Evolutionary conservation across 2,797 vertebrate genomes (phyloP).

Genomic region (Sparus aurata): DNA sequence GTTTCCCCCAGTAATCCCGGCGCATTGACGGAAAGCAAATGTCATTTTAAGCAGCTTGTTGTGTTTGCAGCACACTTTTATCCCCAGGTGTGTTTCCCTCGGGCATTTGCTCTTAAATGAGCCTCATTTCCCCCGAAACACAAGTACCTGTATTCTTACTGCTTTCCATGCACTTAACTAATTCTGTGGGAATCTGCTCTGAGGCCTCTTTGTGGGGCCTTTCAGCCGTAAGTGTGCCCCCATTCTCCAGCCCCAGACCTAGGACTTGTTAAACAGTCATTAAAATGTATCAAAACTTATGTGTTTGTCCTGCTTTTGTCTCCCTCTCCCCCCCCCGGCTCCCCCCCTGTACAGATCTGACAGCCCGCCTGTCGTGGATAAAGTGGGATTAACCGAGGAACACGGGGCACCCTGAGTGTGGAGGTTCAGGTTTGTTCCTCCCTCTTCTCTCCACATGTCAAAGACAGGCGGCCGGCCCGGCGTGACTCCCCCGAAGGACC

Average conservation of each 20-base stretch:
- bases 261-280: constrained; percentile 79
- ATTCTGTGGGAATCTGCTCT: constrained; percentile 70
- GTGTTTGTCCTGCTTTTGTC: constrained; percentile 78
- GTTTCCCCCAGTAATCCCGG: constrained; percentile 36
- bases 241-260: constrained; percentile 55
- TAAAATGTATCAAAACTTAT: constrained; percentile 81
- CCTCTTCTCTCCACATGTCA: constrained; percentile 58
- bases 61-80: constrained; percentile 64
- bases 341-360: constrained; percentile 85
- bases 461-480: constrained; percentile 50
- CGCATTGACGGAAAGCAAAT: constrained; percentile 30
- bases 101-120: constrained; percentile 57
- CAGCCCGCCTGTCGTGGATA: constrained; percentile 91
- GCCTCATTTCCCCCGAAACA: constrained; percentile 57
- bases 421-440: constrained; percentile 37
- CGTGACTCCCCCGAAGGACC: constrained; percentile 35
- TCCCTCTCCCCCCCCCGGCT: constrained; percentile 22
- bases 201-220: constrained; percentile 46
- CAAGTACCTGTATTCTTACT: constrained; percentile 58
- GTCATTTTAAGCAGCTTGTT: constrained; percentile 50
- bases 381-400: constrained; percentile 90
- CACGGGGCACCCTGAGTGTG: constrained; percentile 42
- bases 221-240: constrained; percentile 61
- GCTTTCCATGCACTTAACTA: constrained; percentile 60
- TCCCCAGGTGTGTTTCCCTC: constrained; percentile 69